phyloP scores from a whole-genome alignment of 2,797 vertebrate species.

The Heliangelus exortis region DNA sequence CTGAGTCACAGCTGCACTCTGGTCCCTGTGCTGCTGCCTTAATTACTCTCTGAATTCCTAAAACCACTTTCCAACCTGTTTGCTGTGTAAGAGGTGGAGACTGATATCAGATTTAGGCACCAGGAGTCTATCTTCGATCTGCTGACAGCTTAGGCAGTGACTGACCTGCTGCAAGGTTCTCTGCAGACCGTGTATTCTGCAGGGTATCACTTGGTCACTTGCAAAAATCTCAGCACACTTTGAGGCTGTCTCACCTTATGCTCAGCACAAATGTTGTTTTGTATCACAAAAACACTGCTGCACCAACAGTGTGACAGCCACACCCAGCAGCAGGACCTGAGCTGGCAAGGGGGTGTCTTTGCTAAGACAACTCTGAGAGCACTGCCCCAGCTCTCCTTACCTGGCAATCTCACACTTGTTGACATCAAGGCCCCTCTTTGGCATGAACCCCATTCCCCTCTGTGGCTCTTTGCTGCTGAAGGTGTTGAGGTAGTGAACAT shows the following conservation, averaged over 20 bases:
- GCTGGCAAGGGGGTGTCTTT: fast-evolving
- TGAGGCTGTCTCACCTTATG: not conserved
- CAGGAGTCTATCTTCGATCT: fast-evolving
- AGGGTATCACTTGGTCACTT: not conserved
- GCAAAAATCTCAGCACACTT: not conserved
- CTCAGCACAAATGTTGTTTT: not conserved
- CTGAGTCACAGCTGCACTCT: not conserved
- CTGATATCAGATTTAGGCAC: not conserved
- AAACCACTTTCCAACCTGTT: fast-evolving
- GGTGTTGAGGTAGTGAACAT: constrained; percentile 95
- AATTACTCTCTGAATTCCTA: not conserved
- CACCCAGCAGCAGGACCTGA: not conserved
- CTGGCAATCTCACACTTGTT: constrained; percentile 99
- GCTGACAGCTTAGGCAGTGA: fast-evolving
- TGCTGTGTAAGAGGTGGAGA: not conserved
- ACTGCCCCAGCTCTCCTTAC: constrained; percentile 66
- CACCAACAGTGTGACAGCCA: too few relatives aligned
- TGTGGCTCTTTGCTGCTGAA: constrained; percentile 96
- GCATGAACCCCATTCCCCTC: constrained; percentile 98
- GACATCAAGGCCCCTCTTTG: constrained; percentile 95
- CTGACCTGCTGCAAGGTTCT: not conserved
- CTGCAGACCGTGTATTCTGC: not conserved
- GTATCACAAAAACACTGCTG: not conserved
- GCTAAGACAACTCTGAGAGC: fast-evolving
- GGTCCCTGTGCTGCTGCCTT: not conserved